These are phyloP conservation scores for Anthophora plumipes DNA, from an alignment of 2,888 invertebrate genomes.

Conservation along the genomic window DNA sequence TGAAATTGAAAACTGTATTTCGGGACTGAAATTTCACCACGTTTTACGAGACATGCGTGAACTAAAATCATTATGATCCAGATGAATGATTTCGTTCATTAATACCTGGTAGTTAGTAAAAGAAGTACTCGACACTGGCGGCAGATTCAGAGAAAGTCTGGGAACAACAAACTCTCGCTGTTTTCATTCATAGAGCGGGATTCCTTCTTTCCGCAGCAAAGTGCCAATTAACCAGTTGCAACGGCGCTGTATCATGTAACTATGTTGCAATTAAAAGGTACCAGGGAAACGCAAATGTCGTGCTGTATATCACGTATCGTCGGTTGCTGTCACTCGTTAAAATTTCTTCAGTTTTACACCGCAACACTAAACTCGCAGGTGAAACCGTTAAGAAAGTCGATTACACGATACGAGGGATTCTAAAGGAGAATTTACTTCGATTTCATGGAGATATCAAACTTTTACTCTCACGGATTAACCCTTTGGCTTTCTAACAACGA, in stretches of 20 bases:
- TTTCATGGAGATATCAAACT: too few species aligned
- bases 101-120: background rate
- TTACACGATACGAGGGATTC: background rate
- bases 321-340: background rate
- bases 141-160: conserved; percentile 40
- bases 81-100: conserved; percentile 11
- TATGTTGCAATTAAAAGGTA: conserved; percentile 27
- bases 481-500: too few species aligned
- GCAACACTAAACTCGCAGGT: background rate
- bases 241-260: conserved; percentile 1
- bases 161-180: conserved; percentile 31
- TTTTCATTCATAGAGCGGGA: conserved; percentile 24
- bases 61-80: background rate
- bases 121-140: background rate
- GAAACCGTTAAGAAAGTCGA: conserved; percentile 8
- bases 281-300: conserved; percentile 17
- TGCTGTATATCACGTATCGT: background rate
- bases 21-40: background rate
- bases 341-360: conserved; percentile 1
- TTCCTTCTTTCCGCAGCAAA: conserved; percentile 11
- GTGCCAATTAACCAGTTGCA: conserved; percentile 35
- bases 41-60: background rate
- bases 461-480: background rate
- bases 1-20: too few species aligned
- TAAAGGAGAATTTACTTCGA: background rate